A percentile compares a stretch with the other conserved stretches of the same genome.
Evolutionary conservation across 2,113 vertebrate genomes (phyloP).

Genomic region (Tichodroma muraria): DNA sequence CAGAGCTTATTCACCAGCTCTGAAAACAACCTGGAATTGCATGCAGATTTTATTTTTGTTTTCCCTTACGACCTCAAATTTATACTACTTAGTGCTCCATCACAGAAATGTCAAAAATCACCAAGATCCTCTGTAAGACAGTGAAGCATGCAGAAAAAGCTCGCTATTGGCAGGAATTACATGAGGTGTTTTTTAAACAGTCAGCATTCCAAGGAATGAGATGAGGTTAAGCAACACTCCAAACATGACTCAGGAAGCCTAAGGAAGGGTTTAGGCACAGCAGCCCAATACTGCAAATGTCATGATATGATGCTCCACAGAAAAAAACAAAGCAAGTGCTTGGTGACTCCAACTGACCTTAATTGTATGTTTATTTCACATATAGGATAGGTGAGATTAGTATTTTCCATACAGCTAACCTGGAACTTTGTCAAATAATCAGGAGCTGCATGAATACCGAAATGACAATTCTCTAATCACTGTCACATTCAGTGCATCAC

Average conservation of each 20-base stretch:
- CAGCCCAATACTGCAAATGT: neutral
- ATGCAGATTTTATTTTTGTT: constrained; percentile 19
- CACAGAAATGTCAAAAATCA: neutral
- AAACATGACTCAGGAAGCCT: neutral
- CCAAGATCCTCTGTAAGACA: neutral
- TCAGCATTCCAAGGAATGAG: neutral
- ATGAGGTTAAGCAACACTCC: neutral
- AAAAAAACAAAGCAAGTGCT: fast-evolving
- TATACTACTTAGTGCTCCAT: neutral
- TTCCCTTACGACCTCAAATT: neutral
- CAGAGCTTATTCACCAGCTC: constrained; percentile 11
- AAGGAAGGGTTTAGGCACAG: neutral
- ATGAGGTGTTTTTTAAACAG: neutral
- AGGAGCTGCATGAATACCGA: neutral
- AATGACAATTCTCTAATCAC: neutral
- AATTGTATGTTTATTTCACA: constrained; percentile 4
- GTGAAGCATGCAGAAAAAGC: neutral
- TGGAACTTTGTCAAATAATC: neutral
- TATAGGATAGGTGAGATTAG: neutral
- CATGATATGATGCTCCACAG: neutral
- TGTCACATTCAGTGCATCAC: neutral
- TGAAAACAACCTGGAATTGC: neutral
- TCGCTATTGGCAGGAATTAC: neutral
- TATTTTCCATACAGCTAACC: neutral
- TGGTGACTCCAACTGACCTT: neutral